A percentile compares a stretch with the other conserved stretches of the same genome.
phyloP scores from a whole-genome alignment of 2,113 vertebrate genomes.

The Eurypyga helias region DNA sequence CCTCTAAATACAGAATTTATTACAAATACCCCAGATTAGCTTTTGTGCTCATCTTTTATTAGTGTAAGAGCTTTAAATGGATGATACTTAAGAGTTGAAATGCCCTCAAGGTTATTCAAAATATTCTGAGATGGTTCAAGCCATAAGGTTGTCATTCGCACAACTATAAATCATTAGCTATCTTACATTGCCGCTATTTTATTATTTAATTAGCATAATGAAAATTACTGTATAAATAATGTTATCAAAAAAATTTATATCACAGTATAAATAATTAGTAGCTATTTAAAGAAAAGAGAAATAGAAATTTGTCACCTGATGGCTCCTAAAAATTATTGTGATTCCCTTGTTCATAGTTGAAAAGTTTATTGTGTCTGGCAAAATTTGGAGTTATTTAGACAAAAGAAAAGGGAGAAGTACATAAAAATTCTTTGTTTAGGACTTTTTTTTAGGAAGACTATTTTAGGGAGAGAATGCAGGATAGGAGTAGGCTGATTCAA shows the following conservation, averaged over 20 bases:
- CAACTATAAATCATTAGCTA: conserved; percentile 51
- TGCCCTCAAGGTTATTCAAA: conserved; percentile 41
- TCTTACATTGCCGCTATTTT: conserved; percentile 47
- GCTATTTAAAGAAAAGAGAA: conserved; percentile 44
- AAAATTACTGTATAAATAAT: conserved; percentile 70
- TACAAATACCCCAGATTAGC: background rate
- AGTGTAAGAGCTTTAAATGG: conserved; percentile 2
- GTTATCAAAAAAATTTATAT: conserved; percentile 54
- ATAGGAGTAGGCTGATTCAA: background rate
- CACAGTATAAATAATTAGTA: conserved; percentile 63
- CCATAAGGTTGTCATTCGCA: conserved; percentile 53
- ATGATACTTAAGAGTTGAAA: conserved; percentile 19
- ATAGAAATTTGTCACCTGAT: conserved; percentile 7
- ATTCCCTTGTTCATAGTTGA: background rate
- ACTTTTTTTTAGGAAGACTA: background rate
- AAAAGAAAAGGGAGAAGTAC: background rate
- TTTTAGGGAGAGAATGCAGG: background rate
- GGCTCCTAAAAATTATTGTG: conserved; percentile 24
- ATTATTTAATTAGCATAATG: conserved; percentile 69
- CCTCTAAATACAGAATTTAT: background rate
- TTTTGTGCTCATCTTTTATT: background rate
- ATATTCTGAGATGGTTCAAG: conserved; percentile 37
- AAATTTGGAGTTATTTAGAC: background rate
- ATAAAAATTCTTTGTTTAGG: background rate
- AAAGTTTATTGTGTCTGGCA: background rate